Base-by-base conservation (phyloP, 2,888 invertebrate species). In the Latheticus oryzae region DNA sequence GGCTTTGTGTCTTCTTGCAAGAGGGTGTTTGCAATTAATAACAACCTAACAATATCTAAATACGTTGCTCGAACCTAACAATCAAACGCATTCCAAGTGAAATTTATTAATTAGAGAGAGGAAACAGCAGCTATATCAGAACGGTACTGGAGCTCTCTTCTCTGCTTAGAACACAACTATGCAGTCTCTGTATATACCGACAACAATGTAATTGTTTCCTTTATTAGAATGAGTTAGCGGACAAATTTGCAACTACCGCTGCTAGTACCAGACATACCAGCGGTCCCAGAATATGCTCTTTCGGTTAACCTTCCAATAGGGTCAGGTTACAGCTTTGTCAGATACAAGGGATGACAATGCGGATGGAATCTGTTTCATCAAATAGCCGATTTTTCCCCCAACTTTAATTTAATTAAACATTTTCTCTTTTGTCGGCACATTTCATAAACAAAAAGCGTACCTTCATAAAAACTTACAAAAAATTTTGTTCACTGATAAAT, bases 51-150 rank as follows among this genome's bases (percentile, higher is more conserved):
- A 56, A 48, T 50, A 56, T 55, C 55, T 23, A 40, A 47, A 48
- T 55, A 48, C 45, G 23, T 35, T 35, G 48, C 48, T 33, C 23
- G 23, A 48, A 48, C 28, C 51, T 45, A 26, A 54, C 54, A 54
- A 55, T 64, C 65, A 58, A 63, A 65, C 62, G 61, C 61, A 63
- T 62, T 62, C 60, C 58, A 50, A 55, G 45, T 55, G 63, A 61
- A 66, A 70, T 70, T 69, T 68, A 68, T 68, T 69, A 64, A 69
- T 70, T 71, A 62, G 62, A 59, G 59, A 12, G 32, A 47, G 32
- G 35, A n/a, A n/a, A n/a, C 33, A 48, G 48, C 13, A 24, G 35
- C 64, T n/a, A n/a, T n/a, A 56, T 62, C 61, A 66, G 60, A 65
- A 65, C 58, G 64, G 68, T 66, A 65, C 65, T 60, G 65, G 26